Evolutionary conservation across 1,140 invertebrate species (phyloP), one percentile per base, ranked within the genome.

Genomic region (Halotydeus destructor): DNA sequence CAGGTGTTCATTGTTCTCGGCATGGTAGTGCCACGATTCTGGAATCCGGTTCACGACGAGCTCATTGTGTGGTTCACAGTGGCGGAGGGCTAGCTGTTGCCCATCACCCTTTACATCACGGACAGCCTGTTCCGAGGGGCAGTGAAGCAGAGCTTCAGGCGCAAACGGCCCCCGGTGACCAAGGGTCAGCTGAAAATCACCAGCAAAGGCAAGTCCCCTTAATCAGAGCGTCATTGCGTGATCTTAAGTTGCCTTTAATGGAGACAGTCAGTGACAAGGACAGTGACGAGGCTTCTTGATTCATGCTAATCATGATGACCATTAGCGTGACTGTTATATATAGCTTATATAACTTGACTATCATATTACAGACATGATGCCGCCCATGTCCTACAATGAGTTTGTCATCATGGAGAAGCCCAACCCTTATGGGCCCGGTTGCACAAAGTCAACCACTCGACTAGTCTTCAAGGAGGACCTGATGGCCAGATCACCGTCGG

Each of bases 21-120:
- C 2, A 38, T 49, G 40, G 22, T 38, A 3, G 37, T 45, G 2
- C 46, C 46, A 2, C 36, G 42, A 2, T 49, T 45, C 18, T 49
- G 47, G 47, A 43, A 39, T 14, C n/a, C 40, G 12, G 33, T 44
- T 30, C 18, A 45, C 30, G 47, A 49, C 8, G 45, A 49, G 38
- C 33, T 38, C 8, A 21, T 49, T 3, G 38, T 44, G 1, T 49
- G 47, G 47, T 38, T 49, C 4, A 21, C 30, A n/a, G 16, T 49
- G 12, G 34, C 41, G 3, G 39, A 49, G 32, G 47, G 47, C 2
- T 30, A 45, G 0, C 25, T 49, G 24, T 31, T 49, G 2, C 47
- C 47, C 2, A 27, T 41, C 3, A 34, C 37, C 9, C 22, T 49
- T 4, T 41, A 45, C 16, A 21, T 49, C 1, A 41, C 47, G 1